Evolutionary conservation across 2,888 invertebrate species (phyloP).

Genomic region (Heliconius ismenius): DNA sequence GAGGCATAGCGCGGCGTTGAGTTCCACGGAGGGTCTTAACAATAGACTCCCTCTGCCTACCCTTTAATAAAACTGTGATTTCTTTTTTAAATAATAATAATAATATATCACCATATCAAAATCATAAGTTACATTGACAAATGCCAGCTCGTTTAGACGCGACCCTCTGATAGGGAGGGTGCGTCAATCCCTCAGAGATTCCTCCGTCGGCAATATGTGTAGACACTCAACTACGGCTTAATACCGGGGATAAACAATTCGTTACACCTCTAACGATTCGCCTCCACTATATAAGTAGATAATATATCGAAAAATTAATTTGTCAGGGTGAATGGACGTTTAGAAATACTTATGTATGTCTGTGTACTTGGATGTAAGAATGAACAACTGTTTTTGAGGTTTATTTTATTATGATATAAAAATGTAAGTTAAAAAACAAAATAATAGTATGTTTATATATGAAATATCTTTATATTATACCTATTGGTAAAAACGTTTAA

Average conservation of each 20-base stretch:
- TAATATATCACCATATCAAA: slow-evolving; percentile 37
- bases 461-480: background rate
- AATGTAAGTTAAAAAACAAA: too few species aligned
- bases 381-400: slow-evolving; percentile 16
- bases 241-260: slow-evolving; percentile 74
- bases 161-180: slow-evolving; percentile 58
- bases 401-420: background rate
- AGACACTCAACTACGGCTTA: slow-evolving; percentile 65
- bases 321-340: slow-evolving; percentile 54
- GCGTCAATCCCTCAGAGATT: slow-evolving; percentile 54
- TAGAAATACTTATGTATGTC: background rate
- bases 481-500: background rate
- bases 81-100: slow-evolving; percentile 17
- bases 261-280: slow-evolving; percentile 70
- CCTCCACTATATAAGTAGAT: slow-evolving; percentile 51
- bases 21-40: too few species aligned
- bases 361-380: background rate
- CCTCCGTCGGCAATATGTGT: slow-evolving; percentile 64
- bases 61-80: slow-evolving; percentile 15
- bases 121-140: slow-evolving; percentile 57
- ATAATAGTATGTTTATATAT: background rate
- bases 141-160: slow-evolving; percentile 67
- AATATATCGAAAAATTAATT: slow-evolving; percentile 68
- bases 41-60: too few species aligned
- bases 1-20: too few species aligned